Base-by-base conservation (phyloP, 1,140 invertebrate genomes). In the Tenebrio molitor region DNA sequence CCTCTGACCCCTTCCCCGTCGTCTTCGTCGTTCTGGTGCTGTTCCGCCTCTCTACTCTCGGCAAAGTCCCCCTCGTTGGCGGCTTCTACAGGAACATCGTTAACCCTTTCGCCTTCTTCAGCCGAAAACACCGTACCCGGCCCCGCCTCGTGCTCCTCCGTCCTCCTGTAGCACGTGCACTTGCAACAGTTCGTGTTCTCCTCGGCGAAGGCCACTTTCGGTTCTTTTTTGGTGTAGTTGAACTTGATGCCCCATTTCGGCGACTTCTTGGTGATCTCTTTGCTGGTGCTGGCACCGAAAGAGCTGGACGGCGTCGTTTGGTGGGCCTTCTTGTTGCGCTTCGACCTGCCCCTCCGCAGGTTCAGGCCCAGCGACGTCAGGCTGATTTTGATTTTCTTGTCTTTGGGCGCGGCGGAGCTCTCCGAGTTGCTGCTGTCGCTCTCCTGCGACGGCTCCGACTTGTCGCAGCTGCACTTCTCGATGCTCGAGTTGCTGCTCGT, bases 161-260 rank as follows among this genome's bases (percentile, higher is more conserved):
- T 89, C 70, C 87, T 83, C 69, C 86, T 83, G 74, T 89, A 89
- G 29, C 88, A 87, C 5, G 88, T 90, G 76, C 89, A 90, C 64
- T 89, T 85, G 76, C 89, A 90, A 76, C 88, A 82, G 81, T 84
- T 79, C 83, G 79, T 73, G 84, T 83, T 79, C 77, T 74, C 76
- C 83, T 84, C 53, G 81, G 82, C 78, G 84, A 84, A 75, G 83
- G 83, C 15, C 80, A 83, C 68, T 84, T 88, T 80, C 83, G 85
- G 6, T 83, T 88, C 88, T 39, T 85, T 86, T 62, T 88, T 87
- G 1, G 86, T 83, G 75, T 85, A 88, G 74, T 88, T 88, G 74
- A 89, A 88, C 77, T 88, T 88, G 70, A 88, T 77, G n/a, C 86
- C 86, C 88, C 88, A 89, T 80, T 88, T 87, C 44, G 85, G 86